Percentiles rank a stretch among this genome's conserved stretches.
These are phyloP conservation scores for Babylonia areolata DNA, from an alignment of 1,140 invertebrate species.

Conservation along the genomic window DNA sequence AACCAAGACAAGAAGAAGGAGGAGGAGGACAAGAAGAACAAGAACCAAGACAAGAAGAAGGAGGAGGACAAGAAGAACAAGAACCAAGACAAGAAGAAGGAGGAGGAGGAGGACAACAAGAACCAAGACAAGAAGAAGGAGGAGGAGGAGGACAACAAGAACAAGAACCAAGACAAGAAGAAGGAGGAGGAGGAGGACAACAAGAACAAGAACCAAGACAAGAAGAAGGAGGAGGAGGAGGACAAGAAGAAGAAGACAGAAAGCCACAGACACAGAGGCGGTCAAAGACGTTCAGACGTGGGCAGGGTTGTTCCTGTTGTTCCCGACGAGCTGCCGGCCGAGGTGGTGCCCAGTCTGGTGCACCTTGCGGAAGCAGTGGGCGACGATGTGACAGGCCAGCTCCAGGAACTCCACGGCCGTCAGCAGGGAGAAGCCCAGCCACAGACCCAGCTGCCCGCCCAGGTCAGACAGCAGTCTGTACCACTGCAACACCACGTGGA, in stretches of 20 bases:
- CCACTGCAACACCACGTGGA: slow-evolving; percentile 22
- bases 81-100: too few relatives aligned
- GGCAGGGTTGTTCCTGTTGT: not conserved
- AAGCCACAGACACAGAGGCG: not conserved
- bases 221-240: too few relatives aligned
- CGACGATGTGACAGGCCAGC: not conserved
- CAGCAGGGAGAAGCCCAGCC: slow-evolving; percentile 38
- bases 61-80: too few relatives aligned
- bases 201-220: too few relatives aligned
- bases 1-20: too few relatives aligned
- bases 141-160: too few relatives aligned
- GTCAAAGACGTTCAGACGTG: not conserved
- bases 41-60: too few relatives aligned
- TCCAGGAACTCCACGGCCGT: slow-evolving; percentile 27
- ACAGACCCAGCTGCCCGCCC: slow-evolving; percentile 35
- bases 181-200: too few relatives aligned
- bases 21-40: too few relatives aligned
- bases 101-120: too few relatives aligned
- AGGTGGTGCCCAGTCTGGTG: not conserved
- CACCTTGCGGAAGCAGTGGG: not conserved
- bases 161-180: too few relatives aligned
- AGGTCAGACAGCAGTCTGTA: slow-evolving; percentile 25
- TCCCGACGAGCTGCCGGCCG: not conserved
- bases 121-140: too few relatives aligned
- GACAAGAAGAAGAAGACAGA: not conserved